Base-by-base conservation (phyloP, 2,888 invertebrate genomes). In the Agrotis exclamationis region DNA sequence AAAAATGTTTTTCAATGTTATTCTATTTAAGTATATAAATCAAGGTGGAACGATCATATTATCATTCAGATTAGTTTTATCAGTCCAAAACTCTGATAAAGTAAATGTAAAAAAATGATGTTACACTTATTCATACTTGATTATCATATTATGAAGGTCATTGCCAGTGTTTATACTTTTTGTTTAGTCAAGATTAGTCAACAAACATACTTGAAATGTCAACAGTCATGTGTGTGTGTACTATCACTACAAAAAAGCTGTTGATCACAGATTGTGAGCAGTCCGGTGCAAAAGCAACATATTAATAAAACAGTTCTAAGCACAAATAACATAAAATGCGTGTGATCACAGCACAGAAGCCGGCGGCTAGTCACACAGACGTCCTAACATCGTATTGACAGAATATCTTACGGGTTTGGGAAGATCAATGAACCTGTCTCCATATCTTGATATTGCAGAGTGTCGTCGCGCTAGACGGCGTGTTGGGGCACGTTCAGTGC, bases 371-470 rank as follows among this genome's bases (percentile, higher is more conserved):
- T 83, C 87, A 92, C 90, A 88, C 74, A 86, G 82, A 92, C 88
- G 85, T 48, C 85, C 86, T 88, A 88, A 76, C 77, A 84, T 80
- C 84, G 60, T 80, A 88, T 78, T 83, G 76, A 66, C 48, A 67
- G 79, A 86, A 90, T 85, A 85, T 93, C 95, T 95, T 95, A 95
- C 96, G 92, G 91, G 76, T 93, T 94, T 47, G 92, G 88, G 90
- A 93, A 90, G 90, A 93, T 90, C 83, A 95, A 84, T 70, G 93
- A 90, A 85, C 89, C 90, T 72, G 92, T 79, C 84, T 92, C 93
- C 94, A 95, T 95, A 68, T 85, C 89, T 86, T 87, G 77, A 70
- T 75, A 76, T 82, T 84, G 85, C 86, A 82, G 86, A 85, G 74
- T 68, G 84, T 87, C 86, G 81, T 86, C 86, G 90, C 86, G 80